Base-by-base conservation (phyloP, 2,888 invertebrate genomes). In the Elysia crispata region DNA sequence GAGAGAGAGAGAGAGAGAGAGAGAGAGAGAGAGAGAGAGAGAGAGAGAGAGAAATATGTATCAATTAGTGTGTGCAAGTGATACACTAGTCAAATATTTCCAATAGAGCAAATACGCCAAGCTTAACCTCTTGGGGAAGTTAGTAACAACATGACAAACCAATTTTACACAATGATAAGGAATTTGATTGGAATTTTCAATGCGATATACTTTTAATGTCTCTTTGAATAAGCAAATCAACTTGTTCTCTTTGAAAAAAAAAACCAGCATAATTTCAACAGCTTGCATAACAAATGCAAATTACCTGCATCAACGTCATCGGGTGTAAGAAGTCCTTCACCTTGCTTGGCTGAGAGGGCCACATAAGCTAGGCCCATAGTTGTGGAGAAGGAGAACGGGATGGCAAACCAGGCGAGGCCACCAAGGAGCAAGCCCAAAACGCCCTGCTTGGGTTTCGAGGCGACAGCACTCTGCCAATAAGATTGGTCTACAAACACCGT, bases 401-500 rank as follows among this genome's bases (percentile, higher is more conserved):
- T 89, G 23, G 92, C 90, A 80, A 92, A 92, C 92, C 92, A 92
- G 41, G 88, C 86, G 0, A 92, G 54, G 0, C 92, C 92, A 0
- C 92, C 92, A 0, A 84, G 76, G 15, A 92, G 86, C 82, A 92
- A 92, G 0, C 92, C 92, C 78, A 89, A 86, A 8, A 91, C 91
- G 0, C 91, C 91, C 73, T 91, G 88, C 33, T 86, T 84, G 0
- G 92, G 92, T 79, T 91, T 92, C 54, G 91, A 89, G 0, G 92
- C 91, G 28, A 92, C 91, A 23, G 89, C 88, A 81, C 91, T 91
- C 84, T 92, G 92, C 92, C 92, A 92, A 82, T 91, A 92, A 0
- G 92, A 90, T 85, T 92, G 92, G 84, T 92, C 92, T 33, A 92
- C 90, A 80, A 91, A 92, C 5, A 92, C 91, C 0, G 92, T 91